Conservation (phyloP, 2,113 vertebrate species). For the Calidris pygmaea region DNA sequence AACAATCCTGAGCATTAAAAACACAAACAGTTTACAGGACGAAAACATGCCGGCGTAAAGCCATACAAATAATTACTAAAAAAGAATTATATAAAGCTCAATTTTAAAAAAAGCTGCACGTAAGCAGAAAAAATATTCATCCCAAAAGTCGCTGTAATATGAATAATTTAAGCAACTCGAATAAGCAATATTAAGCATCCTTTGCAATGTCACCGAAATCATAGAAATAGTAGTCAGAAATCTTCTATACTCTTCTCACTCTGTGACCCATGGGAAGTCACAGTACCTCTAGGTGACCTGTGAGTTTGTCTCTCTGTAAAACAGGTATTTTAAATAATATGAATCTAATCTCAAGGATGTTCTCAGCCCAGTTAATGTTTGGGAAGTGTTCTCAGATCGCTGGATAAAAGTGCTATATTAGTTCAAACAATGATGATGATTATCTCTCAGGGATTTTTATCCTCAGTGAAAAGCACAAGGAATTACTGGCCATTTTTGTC, state of each 20-base stretch:
- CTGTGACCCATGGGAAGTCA: background rate
- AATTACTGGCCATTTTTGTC: constrained; percentile 60
- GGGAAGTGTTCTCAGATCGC: constrained; percentile 23
- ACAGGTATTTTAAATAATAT: constrained; percentile 30
- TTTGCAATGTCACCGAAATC: background rate
- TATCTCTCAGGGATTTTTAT: constrained; percentile 57
- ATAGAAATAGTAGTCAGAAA: background rate
- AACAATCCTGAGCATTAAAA: background rate
- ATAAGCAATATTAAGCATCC: background rate
- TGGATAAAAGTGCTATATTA: constrained; percentile 33
- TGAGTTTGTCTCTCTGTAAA: constrained; percentile 6
- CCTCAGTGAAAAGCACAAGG: constrained; percentile 41
- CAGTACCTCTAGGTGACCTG: background rate
- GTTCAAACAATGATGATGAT: constrained; percentile 49
- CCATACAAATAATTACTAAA: background rate
- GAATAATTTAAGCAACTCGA: background rate
- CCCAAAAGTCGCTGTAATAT: background rate
- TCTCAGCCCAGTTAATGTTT: background rate
- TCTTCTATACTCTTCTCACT: background rate
- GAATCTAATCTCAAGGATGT: background rate
- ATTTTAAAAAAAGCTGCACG: background rate
- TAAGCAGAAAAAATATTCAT: background rate
- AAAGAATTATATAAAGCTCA: background rate
- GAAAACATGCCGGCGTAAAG: background rate
- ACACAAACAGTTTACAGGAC: background rate